A percentile compares a stretch with the other conserved stretches of the same genome.
These are phyloP conservation scores for Eupithecia subumbrata DNA, from an alignment of 2,888 invertebrate species.

Conservation along the genomic window DNA sequence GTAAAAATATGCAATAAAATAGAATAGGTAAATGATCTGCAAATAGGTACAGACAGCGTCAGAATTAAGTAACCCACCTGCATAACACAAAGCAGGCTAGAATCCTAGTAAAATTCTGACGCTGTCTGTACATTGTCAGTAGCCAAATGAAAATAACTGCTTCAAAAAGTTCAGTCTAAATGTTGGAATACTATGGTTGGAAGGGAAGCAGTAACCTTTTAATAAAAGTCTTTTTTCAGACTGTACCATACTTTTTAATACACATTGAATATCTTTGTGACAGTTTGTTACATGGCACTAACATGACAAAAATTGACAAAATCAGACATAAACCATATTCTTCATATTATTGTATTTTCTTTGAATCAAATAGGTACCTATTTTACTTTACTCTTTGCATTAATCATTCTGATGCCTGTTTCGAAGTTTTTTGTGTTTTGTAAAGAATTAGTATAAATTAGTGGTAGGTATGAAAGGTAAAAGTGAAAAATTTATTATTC, in stretches of 20 bases:
- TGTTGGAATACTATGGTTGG: too few relatives aligned
- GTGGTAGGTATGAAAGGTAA: slow-evolving; percentile 20
- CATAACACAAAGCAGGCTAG: too few relatives aligned
- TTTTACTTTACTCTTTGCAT: too few relatives aligned
- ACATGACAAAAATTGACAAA: neutral
- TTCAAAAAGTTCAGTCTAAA: too few relatives aligned
- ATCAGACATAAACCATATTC: neutral
- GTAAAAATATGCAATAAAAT: neutral
- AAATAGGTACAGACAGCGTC: too few relatives aligned
- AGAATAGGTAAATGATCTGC: neutral
- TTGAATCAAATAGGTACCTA: too few relatives aligned
- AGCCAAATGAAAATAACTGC: neutral
- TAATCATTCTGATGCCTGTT: slow-evolving; percentile 13
- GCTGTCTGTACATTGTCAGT: too few relatives aligned
- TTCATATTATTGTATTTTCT: too few relatives aligned
- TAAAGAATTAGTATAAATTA: slow-evolving; percentile 26
- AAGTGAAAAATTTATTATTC: slow-evolving; percentile 21
- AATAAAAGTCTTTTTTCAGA: neutral
- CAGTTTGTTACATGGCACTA: neutral
- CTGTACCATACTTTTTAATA: neutral
- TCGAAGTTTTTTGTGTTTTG: slow-evolving; percentile 22
- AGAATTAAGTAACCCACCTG: too few relatives aligned
- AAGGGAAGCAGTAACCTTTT: neutral
- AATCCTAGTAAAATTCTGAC: too few relatives aligned
- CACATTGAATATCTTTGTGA: neutral